Conservation (phyloP, 2,888 invertebrate genomes). For the Apotomis capreana region DNA sequence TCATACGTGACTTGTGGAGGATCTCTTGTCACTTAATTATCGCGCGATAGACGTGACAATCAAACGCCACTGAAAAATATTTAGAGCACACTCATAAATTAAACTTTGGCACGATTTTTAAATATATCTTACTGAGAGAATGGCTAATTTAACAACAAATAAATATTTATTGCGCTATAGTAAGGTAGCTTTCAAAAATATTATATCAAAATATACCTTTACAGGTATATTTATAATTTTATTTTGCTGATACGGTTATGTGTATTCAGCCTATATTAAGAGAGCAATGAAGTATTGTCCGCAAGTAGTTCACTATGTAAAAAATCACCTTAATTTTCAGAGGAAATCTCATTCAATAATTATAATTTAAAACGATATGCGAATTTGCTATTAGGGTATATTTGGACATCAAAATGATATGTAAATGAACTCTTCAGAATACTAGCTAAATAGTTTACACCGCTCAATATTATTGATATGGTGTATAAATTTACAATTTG, state of each 20-base stretch:
- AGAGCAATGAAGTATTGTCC: neutral
- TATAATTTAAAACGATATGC: conserved; percentile 25
- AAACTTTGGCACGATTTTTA: too few species aligned
- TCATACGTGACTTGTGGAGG: too few species aligned
- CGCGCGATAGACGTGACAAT: too few species aligned
- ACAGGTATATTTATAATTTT: neutral
- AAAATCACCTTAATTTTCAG: neutral
- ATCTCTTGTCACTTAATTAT: too few species aligned
- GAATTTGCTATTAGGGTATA: neutral
- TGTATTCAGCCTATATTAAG: conserved; percentile 13
- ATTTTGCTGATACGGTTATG: neutral
- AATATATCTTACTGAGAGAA: neutral
- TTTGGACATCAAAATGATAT: conserved; percentile 51
- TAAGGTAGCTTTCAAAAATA: conserved; percentile 6
- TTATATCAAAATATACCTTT: neutral
- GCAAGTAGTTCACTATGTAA: neutral
- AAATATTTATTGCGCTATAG: neutral
- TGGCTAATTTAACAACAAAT: neutral
- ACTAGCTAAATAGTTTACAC: conserved; percentile 49
- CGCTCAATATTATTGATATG: conserved; percentile 44
- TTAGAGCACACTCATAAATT: too few species aligned
- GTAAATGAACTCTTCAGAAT: conserved; percentile 52
- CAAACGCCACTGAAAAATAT: too few species aligned
- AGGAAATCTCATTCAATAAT: neutral
- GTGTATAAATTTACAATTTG: conserved; percentile 52